Evolutionary conservation across 2,113 vertebrate genomes (phyloP).

Genomic region (Stegostoma tigrinum): DNA sequence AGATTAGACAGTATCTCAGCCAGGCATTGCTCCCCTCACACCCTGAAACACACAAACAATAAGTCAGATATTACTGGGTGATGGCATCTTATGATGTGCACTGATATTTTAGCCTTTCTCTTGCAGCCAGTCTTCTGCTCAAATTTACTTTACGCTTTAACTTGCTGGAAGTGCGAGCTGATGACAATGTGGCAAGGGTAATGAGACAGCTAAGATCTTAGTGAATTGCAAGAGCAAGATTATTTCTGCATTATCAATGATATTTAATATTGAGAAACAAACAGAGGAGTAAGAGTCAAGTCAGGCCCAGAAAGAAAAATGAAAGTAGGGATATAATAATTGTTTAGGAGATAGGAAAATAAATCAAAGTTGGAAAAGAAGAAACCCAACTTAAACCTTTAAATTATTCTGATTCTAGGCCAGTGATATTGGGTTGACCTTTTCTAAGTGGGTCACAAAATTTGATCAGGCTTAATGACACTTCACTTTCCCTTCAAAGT

Average conservation of each 20-base stretch:
- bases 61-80: not conserved
- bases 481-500: too few species aligned
- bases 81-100: not conserved
- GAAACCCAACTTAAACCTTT: not conserved
- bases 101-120: not conserved
- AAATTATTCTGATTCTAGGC: not conserved
- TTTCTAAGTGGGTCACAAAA: not conserved
- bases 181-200: not conserved
- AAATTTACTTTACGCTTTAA: not conserved
- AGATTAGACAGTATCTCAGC: not conserved
- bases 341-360: not conserved
- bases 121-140: not conserved
- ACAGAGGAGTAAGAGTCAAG: not conserved
- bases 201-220: not conserved
- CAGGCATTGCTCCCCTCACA: not conserved
- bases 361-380: not conserved
- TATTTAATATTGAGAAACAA: not conserved
- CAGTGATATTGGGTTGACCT: not conserved
- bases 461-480: too few species aligned
- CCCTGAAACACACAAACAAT: not conserved
- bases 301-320: not conserved
- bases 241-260: not conserved
- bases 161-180: not conserved
- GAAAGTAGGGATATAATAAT: not conserved
- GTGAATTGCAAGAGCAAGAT: not conserved